Conservation (phyloP, 2,113 vertebrate species). For the Mionectes macconnelli region DNA sequence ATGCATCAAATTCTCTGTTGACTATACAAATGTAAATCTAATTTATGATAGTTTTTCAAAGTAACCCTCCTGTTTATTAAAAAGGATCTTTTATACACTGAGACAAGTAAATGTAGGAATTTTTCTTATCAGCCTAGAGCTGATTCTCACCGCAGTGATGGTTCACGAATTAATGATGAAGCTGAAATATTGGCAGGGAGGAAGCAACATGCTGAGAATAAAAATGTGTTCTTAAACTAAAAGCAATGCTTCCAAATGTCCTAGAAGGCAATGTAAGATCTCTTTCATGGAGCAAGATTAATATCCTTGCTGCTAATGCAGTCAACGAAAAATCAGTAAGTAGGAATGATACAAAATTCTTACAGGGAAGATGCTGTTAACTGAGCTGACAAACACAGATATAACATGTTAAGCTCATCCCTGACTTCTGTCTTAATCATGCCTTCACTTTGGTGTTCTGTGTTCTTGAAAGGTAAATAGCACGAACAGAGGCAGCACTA, state of each 20-base stretch:
- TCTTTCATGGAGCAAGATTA: not conserved
- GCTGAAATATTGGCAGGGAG: slow-evolving; percentile 14
- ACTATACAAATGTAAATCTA: not conserved
- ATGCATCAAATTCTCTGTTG: not conserved
- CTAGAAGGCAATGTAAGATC: not conserved
- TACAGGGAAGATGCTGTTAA: not conserved
- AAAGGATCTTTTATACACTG: not conserved
- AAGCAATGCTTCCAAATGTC: not conserved
- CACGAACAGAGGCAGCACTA: not conserved
- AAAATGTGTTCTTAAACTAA: slow-evolving; percentile 44
- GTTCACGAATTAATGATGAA: slow-evolving; percentile 45
- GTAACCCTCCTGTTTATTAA: not conserved
- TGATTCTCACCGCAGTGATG: slow-evolving; percentile 2
- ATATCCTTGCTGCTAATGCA: not conserved
- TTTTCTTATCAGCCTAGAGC: not conserved
- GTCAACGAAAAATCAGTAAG: not conserved
- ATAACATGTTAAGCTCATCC: not conserved
- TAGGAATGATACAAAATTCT: not conserved
- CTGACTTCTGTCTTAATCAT: not conserved
- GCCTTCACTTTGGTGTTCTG: not conserved
- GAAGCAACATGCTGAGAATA: slow-evolving; percentile 34
- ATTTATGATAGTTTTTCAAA: slow-evolving; percentile 2
- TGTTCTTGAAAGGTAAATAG: not conserved
- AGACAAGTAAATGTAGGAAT: not conserved
- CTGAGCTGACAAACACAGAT: not conserved